Evolutionary conservation across 1,140 invertebrate species (phyloP), one percentile per base, ranked within the genome.

Genomic region (Onthophagus taurus): DNA sequence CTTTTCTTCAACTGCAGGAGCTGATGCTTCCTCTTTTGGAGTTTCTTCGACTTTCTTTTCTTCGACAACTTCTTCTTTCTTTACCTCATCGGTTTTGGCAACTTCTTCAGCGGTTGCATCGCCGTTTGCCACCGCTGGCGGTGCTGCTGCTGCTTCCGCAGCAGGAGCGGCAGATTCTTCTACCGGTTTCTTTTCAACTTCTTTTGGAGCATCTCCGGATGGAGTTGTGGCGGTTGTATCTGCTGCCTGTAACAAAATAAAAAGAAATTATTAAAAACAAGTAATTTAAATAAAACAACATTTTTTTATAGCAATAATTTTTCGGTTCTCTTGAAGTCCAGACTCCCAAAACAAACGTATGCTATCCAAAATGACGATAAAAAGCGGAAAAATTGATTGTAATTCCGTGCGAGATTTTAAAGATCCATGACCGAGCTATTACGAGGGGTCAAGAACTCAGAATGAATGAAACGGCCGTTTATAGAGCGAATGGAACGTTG

Each of bases 201-300:
- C 58, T 36, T 59, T 60, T 13, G 51, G 51, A n/a, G 46, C 39
- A 47, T 61, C 58, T 9, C 41, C 42, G 7, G 44, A 19, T 14
- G 52, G 44, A 18, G 57, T 49, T 3, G 57, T 50, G 19, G 48
- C 52, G 19, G 41, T 52, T 41, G 54, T 54, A 52, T 59, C 54
- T 21, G 47, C 51, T 41, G 50, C 58, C 58, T 61, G 49, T 20
- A 61, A 61, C n/a, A n/a, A n/a, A n/a, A n/a, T n/a, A n/a, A n/a
- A n/a, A n/a, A n/a, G n/a, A n/a, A n/a, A n/a, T n/a, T n/a, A n/a
- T n/a, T n/a, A n/a, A n/a, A n/a, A n/a, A n/a, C n/a, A n/a, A n/a
- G n/a, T n/a, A n/a, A n/a, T n/a, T n/a, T n/a, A n/a, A n/a, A n/a
- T n/a, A n/a, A n/a, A n/a, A n/a, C n/a, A n/a, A n/a, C n/a, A n/a